These are phyloP conservation scores for Oxyruncus cristatus DNA, from an alignment of 2,113 vertebrate species.

Conservation along the genomic window DNA sequence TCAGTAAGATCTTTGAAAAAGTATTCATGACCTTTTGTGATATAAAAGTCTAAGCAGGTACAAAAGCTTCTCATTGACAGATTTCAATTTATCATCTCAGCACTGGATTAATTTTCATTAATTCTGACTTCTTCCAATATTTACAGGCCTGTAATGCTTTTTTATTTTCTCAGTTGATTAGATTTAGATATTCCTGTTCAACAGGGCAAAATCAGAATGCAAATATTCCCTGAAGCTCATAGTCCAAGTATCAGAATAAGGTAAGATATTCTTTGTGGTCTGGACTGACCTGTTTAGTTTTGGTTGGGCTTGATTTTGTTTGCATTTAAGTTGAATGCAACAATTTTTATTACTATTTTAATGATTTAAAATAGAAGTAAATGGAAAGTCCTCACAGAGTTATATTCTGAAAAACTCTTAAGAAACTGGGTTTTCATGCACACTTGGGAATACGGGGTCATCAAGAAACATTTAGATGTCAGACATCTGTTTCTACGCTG, in stretches of 20 bases:
- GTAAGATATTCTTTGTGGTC: background rate
- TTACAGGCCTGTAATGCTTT: fast-evolving
- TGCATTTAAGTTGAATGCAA: background rate
- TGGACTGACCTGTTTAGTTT: background rate
- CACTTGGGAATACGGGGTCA: background rate
- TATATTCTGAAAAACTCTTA: background rate
- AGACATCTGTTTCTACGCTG: background rate
- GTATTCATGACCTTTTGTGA: background rate
- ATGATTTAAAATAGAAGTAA: background rate
- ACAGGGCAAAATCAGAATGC: background rate
- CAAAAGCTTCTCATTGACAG: background rate
- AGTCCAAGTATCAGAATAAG: background rate
- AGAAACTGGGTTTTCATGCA: background rate
- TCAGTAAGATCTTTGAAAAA: background rate
- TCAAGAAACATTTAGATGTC: background rate
- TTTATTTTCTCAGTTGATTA: fast-evolving
- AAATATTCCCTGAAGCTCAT: background rate
- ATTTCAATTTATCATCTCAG: background rate
- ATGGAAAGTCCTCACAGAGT: background rate
- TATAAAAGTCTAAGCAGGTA: background rate
- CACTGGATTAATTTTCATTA: background rate
- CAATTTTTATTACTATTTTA: background rate
- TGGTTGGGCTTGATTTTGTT: background rate
- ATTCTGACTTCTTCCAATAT: background rate
- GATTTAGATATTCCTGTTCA: background rate